A percentile compares a stretch with the other conserved stretches of the same genome.
phyloP scores from a whole-genome alignment of 2,888 invertebrate genomes.

The Megamerina dolium region DNA sequence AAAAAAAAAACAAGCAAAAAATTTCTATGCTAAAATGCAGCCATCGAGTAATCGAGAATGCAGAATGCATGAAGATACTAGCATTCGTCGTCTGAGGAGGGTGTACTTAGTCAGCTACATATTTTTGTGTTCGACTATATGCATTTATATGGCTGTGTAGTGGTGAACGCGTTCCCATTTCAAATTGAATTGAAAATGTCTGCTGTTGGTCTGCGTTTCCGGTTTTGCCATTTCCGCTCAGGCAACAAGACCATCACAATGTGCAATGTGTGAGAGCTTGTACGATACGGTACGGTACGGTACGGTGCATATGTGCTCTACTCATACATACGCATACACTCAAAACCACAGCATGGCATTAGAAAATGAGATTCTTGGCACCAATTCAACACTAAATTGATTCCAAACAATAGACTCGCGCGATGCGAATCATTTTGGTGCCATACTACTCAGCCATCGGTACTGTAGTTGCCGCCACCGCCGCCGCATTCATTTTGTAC shows the following conservation, averaged over 20 bases:
- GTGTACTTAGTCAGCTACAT: no score
- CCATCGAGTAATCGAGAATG: no score
- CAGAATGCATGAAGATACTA: no score
- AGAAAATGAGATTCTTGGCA: constrained; percentile 46
- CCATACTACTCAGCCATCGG: background rate
- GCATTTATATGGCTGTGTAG: no score
- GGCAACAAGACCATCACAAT: background rate
- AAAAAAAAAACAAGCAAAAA: background rate
- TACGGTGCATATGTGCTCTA: constrained; percentile 1
- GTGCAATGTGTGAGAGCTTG: no score
- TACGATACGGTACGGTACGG: background rate
- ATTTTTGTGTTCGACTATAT: no score
- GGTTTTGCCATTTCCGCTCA: constrained; percentile 18
- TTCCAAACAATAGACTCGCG: constrained; percentile 38
- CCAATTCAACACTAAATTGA: constrained; percentile 47
- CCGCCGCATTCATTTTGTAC: constrained; percentile 11
- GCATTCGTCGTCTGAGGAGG: no score
- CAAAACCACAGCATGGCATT: constrained; percentile 23
- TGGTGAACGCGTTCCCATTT: no score
- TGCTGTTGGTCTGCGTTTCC: constrained; percentile 20
- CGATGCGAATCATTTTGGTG: background rate
- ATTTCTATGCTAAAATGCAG: no score
- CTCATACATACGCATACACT: no score
- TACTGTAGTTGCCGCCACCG: background rate
- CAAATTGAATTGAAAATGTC: constrained; percentile 20